Conservation (phyloP, 2,888 invertebrate species). For the Conus canariensis region DNA sequence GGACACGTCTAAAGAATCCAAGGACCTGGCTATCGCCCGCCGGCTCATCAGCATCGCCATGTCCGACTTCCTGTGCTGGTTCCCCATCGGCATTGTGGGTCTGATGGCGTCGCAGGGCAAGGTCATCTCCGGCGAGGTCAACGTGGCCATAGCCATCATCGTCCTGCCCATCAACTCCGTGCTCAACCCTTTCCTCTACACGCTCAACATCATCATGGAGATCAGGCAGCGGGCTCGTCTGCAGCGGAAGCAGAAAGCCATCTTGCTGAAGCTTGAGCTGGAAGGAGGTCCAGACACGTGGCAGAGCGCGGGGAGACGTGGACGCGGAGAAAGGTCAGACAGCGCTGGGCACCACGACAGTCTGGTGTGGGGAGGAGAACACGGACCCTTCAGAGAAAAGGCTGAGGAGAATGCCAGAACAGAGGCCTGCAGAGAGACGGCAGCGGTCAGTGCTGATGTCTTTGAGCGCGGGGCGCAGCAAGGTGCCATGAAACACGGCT, state of each 20-base stretch:
- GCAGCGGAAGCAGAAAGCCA: neutral
- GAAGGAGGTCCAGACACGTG: neutral
- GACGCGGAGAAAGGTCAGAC: neutral
- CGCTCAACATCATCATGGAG: constrained; percentile 14
- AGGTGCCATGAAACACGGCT: too few relatives aligned
- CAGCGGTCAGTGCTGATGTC: too few relatives aligned
- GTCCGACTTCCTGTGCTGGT: constrained; percentile 27
- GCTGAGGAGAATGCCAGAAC: neutral
- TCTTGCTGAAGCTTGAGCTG: neutral
- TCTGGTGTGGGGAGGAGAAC: too few relatives aligned
- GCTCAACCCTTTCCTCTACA: constrained; percentile 27
- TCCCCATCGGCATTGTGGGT: constrained; percentile 17
- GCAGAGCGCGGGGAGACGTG: too few relatives aligned
- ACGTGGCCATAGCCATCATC: neutral
- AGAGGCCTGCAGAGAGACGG: neutral
- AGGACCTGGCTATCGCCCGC: neutral
- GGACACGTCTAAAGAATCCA: neutral
- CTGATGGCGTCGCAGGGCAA: constrained; percentile 4
- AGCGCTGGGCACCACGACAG: neutral
- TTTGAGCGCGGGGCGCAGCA: too few relatives aligned
- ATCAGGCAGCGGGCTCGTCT: neutral
- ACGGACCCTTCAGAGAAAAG: too few relatives aligned
- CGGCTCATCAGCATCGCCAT: constrained; percentile 3
- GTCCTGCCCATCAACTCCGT: constrained; percentile 20
- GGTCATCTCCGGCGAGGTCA: neutral